Evolutionary conservation across 2,888 invertebrate genomes (phyloP).

Genomic region (Hemicrepidius hirtus): DNA sequence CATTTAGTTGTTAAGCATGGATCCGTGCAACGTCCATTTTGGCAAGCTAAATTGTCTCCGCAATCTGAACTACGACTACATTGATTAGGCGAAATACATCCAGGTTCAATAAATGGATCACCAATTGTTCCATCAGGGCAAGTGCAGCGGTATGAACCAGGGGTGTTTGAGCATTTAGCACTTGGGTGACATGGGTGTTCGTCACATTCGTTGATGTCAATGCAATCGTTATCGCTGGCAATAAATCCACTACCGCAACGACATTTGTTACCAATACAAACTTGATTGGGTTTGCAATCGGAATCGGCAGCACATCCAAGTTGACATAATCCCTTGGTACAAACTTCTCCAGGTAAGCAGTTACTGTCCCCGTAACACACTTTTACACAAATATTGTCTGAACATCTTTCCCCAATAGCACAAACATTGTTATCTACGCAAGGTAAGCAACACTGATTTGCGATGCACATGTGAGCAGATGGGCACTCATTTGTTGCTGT

Average conservation of each 20-base stretch:
- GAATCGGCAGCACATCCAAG: slow-evolving; percentile 88
- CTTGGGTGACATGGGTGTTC: slow-evolving; percentile 86
- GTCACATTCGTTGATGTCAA: slow-evolving; percentile 89
- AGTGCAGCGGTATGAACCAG: slow-evolving; percentile 86
- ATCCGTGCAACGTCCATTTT: slow-evolving; percentile 85
- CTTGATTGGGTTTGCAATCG: slow-evolving; percentile 86
- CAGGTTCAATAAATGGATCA: slow-evolving; percentile 81
- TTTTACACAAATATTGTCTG: slow-evolving; percentile 86
- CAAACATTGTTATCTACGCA: slow-evolving; percentile 84
- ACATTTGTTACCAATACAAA: slow-evolving; percentile 85
- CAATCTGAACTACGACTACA: slow-evolving; percentile 86
- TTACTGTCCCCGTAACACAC: slow-evolving; percentile 93
- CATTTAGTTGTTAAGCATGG: slow-evolving; percentile 85
- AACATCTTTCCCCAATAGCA: slow-evolving; percentile 90
- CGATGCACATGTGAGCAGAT: slow-evolving; percentile 84
- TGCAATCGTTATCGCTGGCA: slow-evolving; percentile 82
- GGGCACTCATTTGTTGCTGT: slow-evolving; percentile 83
- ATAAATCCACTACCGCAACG: slow-evolving; percentile 86
- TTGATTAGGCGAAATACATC: slow-evolving; percentile 85
- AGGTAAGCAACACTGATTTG: slow-evolving; percentile 85
- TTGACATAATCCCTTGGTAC: slow-evolving; percentile 85
- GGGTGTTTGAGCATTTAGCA: slow-evolving; percentile 86
- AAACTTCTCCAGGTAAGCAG: slow-evolving; percentile 92
- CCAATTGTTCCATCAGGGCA: slow-evolving; percentile 89
- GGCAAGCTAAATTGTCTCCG: slow-evolving; percentile 83